phyloP scores from a whole-genome alignment of 2,113 vertebrate species.

The Melospiza melodia region DNA sequence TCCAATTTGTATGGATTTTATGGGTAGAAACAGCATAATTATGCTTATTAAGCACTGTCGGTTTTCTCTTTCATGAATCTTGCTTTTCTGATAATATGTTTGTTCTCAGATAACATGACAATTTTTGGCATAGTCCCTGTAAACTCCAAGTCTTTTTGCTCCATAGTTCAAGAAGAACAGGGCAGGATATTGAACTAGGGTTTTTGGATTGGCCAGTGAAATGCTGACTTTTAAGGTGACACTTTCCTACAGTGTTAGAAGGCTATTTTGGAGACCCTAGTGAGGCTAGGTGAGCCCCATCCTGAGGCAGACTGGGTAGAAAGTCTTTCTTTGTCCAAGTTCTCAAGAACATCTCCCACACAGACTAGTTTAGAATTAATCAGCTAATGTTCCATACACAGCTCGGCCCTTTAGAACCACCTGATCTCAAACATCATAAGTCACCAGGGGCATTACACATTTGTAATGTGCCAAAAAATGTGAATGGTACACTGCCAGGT shows the following conservation, averaged over 20 bases:
- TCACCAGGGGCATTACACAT: rapidly evolving
- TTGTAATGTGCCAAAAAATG: not conserved
- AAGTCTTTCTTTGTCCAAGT: not conserved
- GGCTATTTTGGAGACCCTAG: not conserved
- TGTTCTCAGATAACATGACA: not conserved
- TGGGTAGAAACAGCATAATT: not conserved
- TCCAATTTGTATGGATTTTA: not conserved
- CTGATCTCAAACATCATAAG: not conserved
- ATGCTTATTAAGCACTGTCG: not conserved
- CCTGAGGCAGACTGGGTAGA: not conserved
- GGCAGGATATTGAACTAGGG: not conserved
- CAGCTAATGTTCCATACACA: not conserved
- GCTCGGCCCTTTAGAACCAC: not conserved
- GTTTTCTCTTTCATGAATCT: not conserved
- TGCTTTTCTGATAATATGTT: not conserved
- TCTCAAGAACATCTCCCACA: not conserved
- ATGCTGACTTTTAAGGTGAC: not conserved
- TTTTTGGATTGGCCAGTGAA: not conserved
- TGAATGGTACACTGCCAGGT: not conserved
- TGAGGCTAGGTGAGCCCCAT: not conserved
- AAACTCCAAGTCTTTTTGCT: not conserved
- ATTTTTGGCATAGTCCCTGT: not conserved
- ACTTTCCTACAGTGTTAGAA: not conserved
- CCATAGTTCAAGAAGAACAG: not conserved
- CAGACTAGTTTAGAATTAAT: not conserved